A percentile compares a stretch with the other conserved stretches of the same genome.
Conservation (phyloP, 2,888 invertebrate species). For the Dicranocentrus wangi region DNA sequence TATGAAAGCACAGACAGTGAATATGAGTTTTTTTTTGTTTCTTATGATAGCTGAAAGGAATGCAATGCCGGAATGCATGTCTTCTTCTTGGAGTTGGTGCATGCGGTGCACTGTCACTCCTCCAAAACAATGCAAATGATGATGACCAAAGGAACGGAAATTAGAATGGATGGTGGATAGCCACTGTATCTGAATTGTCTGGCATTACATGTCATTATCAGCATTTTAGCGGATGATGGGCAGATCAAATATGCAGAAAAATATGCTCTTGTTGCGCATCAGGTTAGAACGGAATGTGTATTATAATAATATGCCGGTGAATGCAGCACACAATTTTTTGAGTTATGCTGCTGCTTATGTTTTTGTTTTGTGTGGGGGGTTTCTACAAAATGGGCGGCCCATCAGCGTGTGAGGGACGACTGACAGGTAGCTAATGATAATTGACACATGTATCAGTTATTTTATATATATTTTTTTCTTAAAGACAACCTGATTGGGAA, state of each 20-base stretch:
- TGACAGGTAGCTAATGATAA: constrained; percentile 69
- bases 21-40: constrained; percentile 20
- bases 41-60: background rate
- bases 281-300: too few species aligned
- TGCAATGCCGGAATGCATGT: constrained; percentile 1
- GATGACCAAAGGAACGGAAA: background rate
- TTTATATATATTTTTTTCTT: constrained; percentile 27
- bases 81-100: background rate
- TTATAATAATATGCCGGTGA: too few species aligned
- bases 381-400: background rate
- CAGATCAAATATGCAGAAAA: constrained; percentile 1
- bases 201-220: constrained; percentile 1
- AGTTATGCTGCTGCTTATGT: too few species aligned
- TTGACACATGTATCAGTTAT: constrained; percentile 67
- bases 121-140: constrained; percentile 32
- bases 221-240: background rate
- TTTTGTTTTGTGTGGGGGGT: background rate
- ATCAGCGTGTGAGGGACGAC: constrained; percentile 16
- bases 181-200: background rate
- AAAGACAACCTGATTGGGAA: background rate
- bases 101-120: constrained; percentile 6
- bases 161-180: constrained; percentile 1
- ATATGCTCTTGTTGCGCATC: background rate
- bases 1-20: constrained; percentile 14
- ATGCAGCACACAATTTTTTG: too few species aligned